A percentile compares a stretch with the other conserved stretches of the same genome.
Evolutionary conservation across 2,888 invertebrate genomes (phyloP).

Genomic region (Drosophila testacea): DNA sequence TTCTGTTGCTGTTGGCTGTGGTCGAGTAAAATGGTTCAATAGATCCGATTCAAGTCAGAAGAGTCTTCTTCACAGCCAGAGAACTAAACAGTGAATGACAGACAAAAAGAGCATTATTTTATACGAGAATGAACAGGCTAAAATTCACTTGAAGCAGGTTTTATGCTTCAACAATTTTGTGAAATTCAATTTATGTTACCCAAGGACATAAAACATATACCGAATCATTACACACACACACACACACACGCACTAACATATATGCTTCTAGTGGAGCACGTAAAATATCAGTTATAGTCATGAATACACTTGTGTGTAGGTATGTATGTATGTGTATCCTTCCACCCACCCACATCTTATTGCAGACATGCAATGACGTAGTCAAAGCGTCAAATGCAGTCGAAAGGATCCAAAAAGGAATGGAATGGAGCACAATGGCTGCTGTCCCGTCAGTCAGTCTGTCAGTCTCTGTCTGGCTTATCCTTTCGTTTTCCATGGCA

Average conservation of each 20-base stretch:
- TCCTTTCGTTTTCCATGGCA: slow-evolving; percentile 72
- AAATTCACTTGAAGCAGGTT: slow-evolving; percentile 83
- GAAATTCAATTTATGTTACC: slow-evolving; percentile 84
- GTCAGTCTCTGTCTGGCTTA: slow-evolving; percentile 38
- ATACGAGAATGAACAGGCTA: slow-evolving; percentile 78
- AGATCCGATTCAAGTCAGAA: slow-evolving; percentile 27
- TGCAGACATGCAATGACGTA: slow-evolving; percentile 73
- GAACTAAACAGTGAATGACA: slow-evolving; percentile 59
- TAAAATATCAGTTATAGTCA: slow-evolving; percentile 79
- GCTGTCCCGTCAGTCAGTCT: slow-evolving; percentile 17
- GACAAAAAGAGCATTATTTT: slow-evolving; percentile 78
- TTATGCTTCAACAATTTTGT: slow-evolving; percentile 84
- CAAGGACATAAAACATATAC: slow-evolving; percentile 80
- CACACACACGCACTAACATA: not conserved
- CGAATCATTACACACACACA: slow-evolving; percentile 71
- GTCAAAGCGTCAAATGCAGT: slow-evolving; percentile 76
- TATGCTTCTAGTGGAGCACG: slow-evolving; percentile 58
- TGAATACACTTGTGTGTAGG: slow-evolving; percentile 31
- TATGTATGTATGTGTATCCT: slow-evolving; percentile 15
- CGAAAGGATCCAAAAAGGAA: slow-evolving; percentile 38
- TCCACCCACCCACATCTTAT: slow-evolving; percentile 6
- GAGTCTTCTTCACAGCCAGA: slow-evolving; percentile 4
- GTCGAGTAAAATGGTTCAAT: slow-evolving; percentile 69
- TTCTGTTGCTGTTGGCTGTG: slow-evolving; percentile 48
- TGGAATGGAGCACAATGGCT: slow-evolving; percentile 23